These are phyloP conservation scores for Theristicus caerulescens DNA, from an alignment of 2,113 vertebrate species.

Conservation along the genomic window DNA sequence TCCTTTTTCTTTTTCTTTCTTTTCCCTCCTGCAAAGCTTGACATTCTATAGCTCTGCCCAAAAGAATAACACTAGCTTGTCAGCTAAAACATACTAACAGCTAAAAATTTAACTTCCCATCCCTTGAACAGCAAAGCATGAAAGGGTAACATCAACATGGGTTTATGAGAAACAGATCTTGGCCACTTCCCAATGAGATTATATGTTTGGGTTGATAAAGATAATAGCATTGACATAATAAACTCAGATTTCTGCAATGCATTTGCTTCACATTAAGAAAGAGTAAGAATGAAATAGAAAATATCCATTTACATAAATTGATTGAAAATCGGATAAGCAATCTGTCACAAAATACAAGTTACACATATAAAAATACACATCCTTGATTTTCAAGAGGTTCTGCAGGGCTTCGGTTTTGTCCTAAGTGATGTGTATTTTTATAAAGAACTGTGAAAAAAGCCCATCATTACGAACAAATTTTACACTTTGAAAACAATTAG, in stretches of 20 bases:
- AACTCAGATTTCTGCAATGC: neutral
- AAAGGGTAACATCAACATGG: neutral
- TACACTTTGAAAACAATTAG: neutral
- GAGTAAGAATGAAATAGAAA: neutral
- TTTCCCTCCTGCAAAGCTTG: neutral
- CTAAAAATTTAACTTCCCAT: neutral
- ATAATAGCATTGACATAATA: neutral
- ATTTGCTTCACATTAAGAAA: neutral
- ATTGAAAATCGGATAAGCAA: neutral
- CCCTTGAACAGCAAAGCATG: neutral
- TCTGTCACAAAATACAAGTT: neutral
- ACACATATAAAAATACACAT: neutral
- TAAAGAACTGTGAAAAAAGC: neutral
- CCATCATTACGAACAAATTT: accelerated
- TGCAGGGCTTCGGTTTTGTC: neutral
- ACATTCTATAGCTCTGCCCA: neutral
- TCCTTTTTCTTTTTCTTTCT: neutral
- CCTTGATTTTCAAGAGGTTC: neutral
- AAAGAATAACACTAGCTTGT: neutral
- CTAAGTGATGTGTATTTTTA: neutral
- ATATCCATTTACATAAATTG: neutral
- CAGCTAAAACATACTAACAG: neutral
- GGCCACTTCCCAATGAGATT: neutral
- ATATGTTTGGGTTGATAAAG: constrained; percentile 2
- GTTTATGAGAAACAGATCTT: neutral